Conservation (phyloP, 1,140 invertebrate genomes). For the Brevipalpus yothersi region DNA sequence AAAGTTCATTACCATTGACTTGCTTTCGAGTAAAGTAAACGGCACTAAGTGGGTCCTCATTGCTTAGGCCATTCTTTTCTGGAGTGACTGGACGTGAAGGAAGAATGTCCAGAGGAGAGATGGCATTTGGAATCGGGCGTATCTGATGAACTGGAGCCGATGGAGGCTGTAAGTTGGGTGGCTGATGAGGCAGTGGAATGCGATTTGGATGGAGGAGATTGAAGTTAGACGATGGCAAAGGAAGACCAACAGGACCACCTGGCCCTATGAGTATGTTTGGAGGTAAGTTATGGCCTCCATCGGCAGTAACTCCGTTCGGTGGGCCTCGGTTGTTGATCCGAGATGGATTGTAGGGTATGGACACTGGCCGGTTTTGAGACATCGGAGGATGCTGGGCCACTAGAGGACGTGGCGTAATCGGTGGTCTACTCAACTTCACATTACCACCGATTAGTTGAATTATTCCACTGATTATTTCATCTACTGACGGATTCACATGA, state of each 20-base stretch:
- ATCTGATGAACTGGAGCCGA: background rate
- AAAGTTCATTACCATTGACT: background rate
- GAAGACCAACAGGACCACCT: background rate
- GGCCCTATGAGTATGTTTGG: background rate
- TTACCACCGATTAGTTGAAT: conserved; percentile 67
- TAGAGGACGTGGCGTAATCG: conserved; percentile 1
- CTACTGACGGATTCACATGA: conserved; percentile 11
- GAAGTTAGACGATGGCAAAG: background rate
- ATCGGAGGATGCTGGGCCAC: background rate
- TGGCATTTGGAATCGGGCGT: background rate
- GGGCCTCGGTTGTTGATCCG: conserved; percentile 71
- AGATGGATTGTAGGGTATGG: conserved; percentile 10
- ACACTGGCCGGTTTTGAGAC: conserved; percentile 22
- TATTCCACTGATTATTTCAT: conserved; percentile 69
- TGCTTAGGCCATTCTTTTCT: background rate
- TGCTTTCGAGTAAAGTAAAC: background rate
- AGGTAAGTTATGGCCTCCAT: background rate
- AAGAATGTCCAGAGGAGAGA: background rate
- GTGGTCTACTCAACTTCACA: conserved; percentile 33
- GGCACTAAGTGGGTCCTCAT: background rate
- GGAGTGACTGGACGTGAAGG: background rate
- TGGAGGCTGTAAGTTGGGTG: background rate
- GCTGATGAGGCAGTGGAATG: background rate
- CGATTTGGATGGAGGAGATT: background rate
- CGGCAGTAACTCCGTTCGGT: conserved; percentile 6